Base-by-base conservation (phyloP, 64 coral and sea anemone genomes). In the Platygyra sinensis region DNA sequence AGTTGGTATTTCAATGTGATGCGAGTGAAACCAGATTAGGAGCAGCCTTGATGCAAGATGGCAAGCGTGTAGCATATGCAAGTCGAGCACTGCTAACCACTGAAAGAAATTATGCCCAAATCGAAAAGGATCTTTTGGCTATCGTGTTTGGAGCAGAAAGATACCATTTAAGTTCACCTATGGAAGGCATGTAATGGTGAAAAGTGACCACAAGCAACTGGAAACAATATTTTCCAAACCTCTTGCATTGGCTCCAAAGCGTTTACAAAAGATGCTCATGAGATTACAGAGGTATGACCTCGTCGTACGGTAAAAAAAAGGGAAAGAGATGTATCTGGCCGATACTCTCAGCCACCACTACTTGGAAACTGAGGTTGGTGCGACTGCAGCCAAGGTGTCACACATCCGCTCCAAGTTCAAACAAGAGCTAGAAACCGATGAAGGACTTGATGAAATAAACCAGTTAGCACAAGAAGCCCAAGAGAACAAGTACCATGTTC, bases 61-160 rank as follows among this genome's bases (percentile, higher is more conserved):
- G 60, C 60, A 61, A 19, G 18, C 60, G 0, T 12, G 1, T 61
- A 1, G 60, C 32, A 50, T 50, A 76, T 50, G 74, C 38, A 76
- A 76, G 74, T 22, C 30, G 74, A 50, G 74, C 74, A 6, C 74
- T 76, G 17, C 16, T 32, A 36, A 15, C 33, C 13, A 49, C 74
- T 18, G 74, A 76, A 76, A 76, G 16, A 19, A 61, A 61, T 61
- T 61, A 61, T 5, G 60, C 60, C 0, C 60, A 61, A 0, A 61
- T 61, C 1, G 60, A 61, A 5, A 61, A 61, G 18, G 60, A 61
- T 1, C 1, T 61, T 61, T 19, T 61, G 30, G 74, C 74, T 50
- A 76, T 76, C 38, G 74, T 76, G 32, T 76, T 76, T 42, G 74
- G 31, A 50, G 38, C 39, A 42, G 74, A 76, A 50, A 42, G 74